Percentiles rank a stretch among this genome's conserved stretches.
phyloP scores from a whole-genome alignment of 1,140 invertebrate species.

The Tetramorium parvispinum region DNA sequence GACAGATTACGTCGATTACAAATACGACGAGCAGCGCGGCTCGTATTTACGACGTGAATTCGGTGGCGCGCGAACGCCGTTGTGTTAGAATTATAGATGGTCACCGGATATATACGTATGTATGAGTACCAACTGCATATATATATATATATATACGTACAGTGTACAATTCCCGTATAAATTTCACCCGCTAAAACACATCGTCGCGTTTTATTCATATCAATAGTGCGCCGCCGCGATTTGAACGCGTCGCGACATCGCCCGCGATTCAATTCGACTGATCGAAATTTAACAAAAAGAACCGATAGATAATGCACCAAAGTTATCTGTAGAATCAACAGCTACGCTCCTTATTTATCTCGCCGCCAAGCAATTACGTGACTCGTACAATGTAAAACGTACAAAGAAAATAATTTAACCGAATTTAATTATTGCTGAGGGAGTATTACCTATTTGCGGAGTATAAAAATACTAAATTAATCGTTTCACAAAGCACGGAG shows the following conservation, averaged over 20 bases:
- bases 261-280: not conserved
- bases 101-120: not conserved
- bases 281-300: conserved; percentile 31
- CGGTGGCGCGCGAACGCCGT: not conserved
- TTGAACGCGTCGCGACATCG: not conserved
- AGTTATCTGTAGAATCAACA: not conserved
- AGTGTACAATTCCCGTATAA: conserved; percentile 24
- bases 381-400: not conserved
- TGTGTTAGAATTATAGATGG: conserved; percentile 45
- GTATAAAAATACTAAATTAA: not conserved
- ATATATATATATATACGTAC: not conserved
- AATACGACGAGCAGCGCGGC: conserved; percentile 33
- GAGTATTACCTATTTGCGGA: not conserved
- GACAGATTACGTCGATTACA: conserved; percentile 57
- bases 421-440: not conserved
- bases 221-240: conserved; percentile 6
- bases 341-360: not conserved
- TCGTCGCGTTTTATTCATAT: conserved; percentile 46
- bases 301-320: not conserved
- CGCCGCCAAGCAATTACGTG: too few species aligned
- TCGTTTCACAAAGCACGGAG: not conserved
- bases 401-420: not conserved
- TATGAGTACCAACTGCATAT: not conserved
- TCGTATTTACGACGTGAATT: conserved; percentile 44
- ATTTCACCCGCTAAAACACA: conserved; percentile 35